phyloP scores from a whole-genome alignment of 2,797 vertebrate species.

The Triplophysa yarkandensis region DNA sequence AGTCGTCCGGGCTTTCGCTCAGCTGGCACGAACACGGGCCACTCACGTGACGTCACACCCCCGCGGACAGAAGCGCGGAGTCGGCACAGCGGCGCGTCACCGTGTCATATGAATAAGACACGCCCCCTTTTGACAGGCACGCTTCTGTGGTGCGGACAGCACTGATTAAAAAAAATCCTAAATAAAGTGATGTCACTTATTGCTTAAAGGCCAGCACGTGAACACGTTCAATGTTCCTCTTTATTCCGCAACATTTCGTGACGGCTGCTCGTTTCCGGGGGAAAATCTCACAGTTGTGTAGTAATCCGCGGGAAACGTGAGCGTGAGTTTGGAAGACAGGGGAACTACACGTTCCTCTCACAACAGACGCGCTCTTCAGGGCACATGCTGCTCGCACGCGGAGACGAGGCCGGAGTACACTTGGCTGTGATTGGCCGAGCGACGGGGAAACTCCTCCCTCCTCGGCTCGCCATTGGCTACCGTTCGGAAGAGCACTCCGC shows the following conservation, averaged over 20 bases:
- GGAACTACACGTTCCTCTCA: conserved; percentile 71
- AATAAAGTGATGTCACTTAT: neutral
- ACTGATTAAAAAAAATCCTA: conserved; percentile 28
- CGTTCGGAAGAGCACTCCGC: conserved; percentile 81
- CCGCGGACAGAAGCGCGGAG: conserved; percentile 50
- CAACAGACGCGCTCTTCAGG: conserved; percentile 64
- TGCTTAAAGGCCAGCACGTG: neutral
- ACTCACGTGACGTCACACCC: conserved; percentile 81
- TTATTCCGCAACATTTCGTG: too few species aligned
- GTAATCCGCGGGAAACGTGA: conserved; percentile 80
- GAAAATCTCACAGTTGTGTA: conserved; percentile 58
- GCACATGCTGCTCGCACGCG: conserved; percentile 80
- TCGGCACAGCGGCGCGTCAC: conserved; percentile 41
- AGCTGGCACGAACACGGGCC: conserved; percentile 82
- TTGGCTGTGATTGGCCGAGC: conserved; percentile 63
- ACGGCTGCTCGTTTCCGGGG: neutral
- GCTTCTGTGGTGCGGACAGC: conserved; percentile 18
- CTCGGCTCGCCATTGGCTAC: conserved; percentile 75
- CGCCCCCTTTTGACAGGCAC: conserved; percentile 63
- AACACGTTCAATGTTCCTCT: too few species aligned
- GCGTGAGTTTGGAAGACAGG: conserved; percentile 64
- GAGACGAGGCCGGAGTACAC: conserved; percentile 62
- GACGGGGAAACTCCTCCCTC: conserved; percentile 73
- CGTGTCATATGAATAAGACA: conserved; percentile 73
- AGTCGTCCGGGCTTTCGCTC: conserved; percentile 70